Percentiles rank a stretch among this genome's conserved stretches.
phyloP scores from a whole-genome alignment of 2,888 invertebrate genomes.

The Pteria penguin region DNA sequence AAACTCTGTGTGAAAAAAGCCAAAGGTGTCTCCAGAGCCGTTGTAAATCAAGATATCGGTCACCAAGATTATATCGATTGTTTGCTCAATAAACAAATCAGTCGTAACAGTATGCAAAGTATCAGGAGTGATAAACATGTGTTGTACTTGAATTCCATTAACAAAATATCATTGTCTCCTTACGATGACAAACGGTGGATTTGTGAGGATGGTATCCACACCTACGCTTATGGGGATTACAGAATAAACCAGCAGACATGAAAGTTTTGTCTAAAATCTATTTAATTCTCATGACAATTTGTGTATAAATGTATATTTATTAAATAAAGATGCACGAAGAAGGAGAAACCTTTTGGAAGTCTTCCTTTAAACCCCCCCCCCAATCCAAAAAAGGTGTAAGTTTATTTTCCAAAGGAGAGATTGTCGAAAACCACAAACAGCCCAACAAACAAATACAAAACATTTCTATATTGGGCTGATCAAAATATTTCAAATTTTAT shows the following conservation, averaged over 20 bases:
- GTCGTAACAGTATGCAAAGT: neutral
- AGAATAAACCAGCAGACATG: neutral
- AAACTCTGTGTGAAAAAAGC: neutral
- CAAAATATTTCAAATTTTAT: too few species aligned
- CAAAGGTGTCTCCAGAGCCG: conserved; percentile 9
- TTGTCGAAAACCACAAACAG: neutral
- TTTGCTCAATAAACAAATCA: neutral
- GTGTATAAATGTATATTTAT: neutral
- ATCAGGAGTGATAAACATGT: conserved; percentile 13
- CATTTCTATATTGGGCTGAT: too few species aligned
- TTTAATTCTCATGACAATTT: neutral
- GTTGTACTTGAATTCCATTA: neutral
- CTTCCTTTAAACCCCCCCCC: neutral
- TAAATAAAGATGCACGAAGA: neutral
- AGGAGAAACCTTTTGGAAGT: neutral
- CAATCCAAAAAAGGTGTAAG: neutral
- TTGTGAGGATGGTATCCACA: neutral
- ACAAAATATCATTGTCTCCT: conserved; percentile 16
- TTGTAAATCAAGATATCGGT: neutral
- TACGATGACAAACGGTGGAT: conserved; percentile 22
- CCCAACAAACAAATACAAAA: too few species aligned
- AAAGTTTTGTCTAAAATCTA: neutral
- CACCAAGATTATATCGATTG: neutral
- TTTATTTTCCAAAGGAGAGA: too few species aligned
- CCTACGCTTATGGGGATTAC: conserved; percentile 6